These are phyloP conservation scores for Ariolimax columbianus DNA, from an alignment of 2,888 invertebrate species.

Conservation along the genomic window DNA sequence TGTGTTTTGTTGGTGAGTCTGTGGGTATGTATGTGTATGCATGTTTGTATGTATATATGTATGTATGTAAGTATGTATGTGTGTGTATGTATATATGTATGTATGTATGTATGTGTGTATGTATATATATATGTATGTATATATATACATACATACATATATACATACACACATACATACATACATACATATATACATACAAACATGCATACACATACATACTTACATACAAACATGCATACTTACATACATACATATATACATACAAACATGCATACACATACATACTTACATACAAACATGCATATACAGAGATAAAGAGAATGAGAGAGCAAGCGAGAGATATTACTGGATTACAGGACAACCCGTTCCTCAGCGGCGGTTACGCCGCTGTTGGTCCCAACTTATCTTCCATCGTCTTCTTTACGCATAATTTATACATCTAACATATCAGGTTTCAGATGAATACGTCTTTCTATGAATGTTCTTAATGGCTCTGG, in stretches of 20 bases:
- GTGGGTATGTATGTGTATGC: too few species aligned
- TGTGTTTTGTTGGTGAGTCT: not conserved
- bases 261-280: not conserved
- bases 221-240: conserved; percentile 21
- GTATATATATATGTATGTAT: not conserved
- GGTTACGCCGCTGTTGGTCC: not conserved
- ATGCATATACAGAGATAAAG: not conserved
- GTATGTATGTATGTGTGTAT: not conserved
- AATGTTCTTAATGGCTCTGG: too few species aligned
- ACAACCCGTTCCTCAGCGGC: not conserved
- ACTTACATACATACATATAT: not conserved
- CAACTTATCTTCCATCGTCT: not conserved
- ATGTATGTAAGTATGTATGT: too few species aligned
- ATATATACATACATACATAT: conserved; percentile 8
- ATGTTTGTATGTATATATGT: too few species aligned
- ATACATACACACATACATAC: conserved; percentile 29
- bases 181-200: conserved; percentile 39
- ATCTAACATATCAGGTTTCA: too few species aligned
- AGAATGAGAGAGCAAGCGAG: not conserved
- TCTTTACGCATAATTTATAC: too few species aligned
- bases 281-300: conserved; percentile 17
- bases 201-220: conserved; percentile 37
- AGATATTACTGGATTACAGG: not conserved
- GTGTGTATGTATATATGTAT: too few species aligned
- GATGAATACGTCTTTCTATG: too few species aligned